phyloP scores from a whole-genome alignment of 2,113 vertebrate genomes.

The Ammodytes dubius region DNA sequence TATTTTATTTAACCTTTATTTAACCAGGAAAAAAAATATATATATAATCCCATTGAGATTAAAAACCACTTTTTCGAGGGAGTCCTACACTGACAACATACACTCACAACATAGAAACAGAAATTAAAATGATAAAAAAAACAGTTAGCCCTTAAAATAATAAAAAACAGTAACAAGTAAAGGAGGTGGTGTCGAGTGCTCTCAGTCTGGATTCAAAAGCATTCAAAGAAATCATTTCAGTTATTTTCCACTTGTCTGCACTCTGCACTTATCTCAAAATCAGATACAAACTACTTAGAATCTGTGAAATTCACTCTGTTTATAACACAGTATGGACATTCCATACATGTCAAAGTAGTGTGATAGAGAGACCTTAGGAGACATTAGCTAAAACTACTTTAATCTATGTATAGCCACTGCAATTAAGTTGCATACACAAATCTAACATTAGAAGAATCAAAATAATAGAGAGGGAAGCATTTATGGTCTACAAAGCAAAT shows the following conservation, averaged over 20 bases:
- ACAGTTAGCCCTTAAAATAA: too few species aligned
- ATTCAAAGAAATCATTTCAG: too few species aligned
- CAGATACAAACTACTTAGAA: neutral
- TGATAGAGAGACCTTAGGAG: neutral
- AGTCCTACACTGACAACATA: too few species aligned
- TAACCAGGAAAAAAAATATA: too few species aligned
- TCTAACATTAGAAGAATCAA: neutral
- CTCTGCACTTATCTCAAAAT: neutral
- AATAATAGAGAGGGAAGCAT: neutral
- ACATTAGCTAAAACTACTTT: neutral
- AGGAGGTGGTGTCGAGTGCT: too few species aligned
- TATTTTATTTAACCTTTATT: too few species aligned
- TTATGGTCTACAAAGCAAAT: neutral
- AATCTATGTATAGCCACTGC: neutral
- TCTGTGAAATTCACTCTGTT: neutral
- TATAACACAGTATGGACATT: neutral
- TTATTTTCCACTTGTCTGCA: neutral
- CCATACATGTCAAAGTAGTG: neutral
- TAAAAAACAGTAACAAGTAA: too few species aligned
- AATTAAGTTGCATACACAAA: neutral
- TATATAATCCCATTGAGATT: too few species aligned
- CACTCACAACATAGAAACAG: too few species aligned
- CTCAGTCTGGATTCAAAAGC: too few species aligned
- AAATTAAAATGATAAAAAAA: too few species aligned
- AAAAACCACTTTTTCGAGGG: too few species aligned